Evolutionary conservation across 1,140 invertebrate genomes (phyloP).

Genomic region (Stegodyphus mimosarum): DNA sequence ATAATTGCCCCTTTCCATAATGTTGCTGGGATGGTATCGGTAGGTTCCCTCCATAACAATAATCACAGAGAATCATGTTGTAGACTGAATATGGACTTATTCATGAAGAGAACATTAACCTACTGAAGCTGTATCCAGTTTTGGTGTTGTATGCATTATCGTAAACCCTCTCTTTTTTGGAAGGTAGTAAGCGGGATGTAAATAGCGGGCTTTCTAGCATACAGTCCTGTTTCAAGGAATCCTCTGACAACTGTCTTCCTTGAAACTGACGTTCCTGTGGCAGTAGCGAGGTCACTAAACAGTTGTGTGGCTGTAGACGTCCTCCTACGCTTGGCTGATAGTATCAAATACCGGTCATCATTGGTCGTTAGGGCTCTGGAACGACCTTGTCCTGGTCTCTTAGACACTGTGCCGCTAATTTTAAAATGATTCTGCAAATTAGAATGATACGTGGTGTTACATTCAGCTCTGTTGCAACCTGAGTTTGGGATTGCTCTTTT

Average conservation of each 20-base stretch:
- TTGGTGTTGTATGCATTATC: constrained; percentile 1
- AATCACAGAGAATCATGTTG: background rate
- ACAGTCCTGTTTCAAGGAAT: background rate
- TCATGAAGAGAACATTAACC: constrained; percentile 1
- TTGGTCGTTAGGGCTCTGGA: constrained; percentile 11
- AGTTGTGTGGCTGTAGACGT: constrained; percentile 9
- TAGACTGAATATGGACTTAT: constrained; percentile 15
- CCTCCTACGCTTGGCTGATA: constrained; percentile 6
- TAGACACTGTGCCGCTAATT: background rate
- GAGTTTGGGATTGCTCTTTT: constrained; percentile 13
- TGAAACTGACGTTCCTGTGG: constrained; percentile 18
- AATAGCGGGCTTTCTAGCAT: constrained; percentile 14
- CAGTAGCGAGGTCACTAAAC: constrained; percentile 2
- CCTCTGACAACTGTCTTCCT: background rate
- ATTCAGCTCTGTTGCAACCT: constrained; percentile 12
- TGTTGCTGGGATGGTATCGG: background rate
- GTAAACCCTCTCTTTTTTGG: background rate
- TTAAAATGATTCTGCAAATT: constrained; percentile 14
- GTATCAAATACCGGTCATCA: constrained; percentile 1
- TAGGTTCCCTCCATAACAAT: constrained; percentile 13
- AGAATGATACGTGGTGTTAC: constrained; percentile 3
- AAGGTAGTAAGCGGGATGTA: constrained; percentile 4
- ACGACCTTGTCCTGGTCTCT: constrained; percentile 6
- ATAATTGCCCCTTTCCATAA: background rate
- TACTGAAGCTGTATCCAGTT: constrained; percentile 3